Percentiles rank a stretch among this genome's conserved stretches.
Evolutionary conservation across 1,140 invertebrate genomes (phyloP).

Genomic region (Chlorops oryzae): DNA sequence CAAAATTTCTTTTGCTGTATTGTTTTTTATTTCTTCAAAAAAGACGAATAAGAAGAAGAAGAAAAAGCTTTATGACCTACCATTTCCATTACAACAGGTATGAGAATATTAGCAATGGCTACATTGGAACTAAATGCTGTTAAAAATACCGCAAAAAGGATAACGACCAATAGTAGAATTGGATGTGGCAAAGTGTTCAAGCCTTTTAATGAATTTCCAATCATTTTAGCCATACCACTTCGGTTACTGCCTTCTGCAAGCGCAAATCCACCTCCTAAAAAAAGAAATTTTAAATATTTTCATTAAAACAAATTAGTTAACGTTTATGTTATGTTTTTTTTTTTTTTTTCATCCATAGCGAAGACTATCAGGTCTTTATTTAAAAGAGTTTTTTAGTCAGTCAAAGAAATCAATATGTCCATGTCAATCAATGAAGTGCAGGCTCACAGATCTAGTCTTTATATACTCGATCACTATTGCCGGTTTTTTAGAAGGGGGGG

Average conservation of each 20-base stretch:
- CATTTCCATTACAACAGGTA: slow-evolving; percentile 75
- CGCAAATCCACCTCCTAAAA: slow-evolving; percentile 74
- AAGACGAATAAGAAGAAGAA: slow-evolving; percentile 36
- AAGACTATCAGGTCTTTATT: too few species aligned
- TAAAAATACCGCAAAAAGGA: slow-evolving; percentile 53
- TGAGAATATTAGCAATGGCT: slow-evolving; percentile 72
- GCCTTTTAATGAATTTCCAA: slow-evolving; percentile 60
- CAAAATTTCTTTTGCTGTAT: too few species aligned
- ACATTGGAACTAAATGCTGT: slow-evolving; percentile 82
- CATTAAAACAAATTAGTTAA: background rate
- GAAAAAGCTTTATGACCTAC: slow-evolving; percentile 31
- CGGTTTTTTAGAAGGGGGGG: too few species aligned
- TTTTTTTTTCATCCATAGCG: too few species aligned
- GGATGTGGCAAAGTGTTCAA: slow-evolving; percentile 52
- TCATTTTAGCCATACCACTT: slow-evolving; percentile 67
- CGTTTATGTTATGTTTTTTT: too few species aligned
- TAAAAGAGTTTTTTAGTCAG: too few species aligned
- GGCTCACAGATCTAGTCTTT: too few species aligned
- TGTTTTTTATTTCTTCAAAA: too few species aligned
- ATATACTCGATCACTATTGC: too few species aligned
- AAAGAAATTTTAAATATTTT: background rate
- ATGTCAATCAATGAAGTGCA: too few species aligned
- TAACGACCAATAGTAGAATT: slow-evolving; percentile 56
- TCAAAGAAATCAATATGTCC: too few species aligned
- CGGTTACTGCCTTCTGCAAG: slow-evolving; percentile 73